Base-by-base conservation (phyloP, 2,888 invertebrate species). In the Tanypteryx hageni region DNA sequence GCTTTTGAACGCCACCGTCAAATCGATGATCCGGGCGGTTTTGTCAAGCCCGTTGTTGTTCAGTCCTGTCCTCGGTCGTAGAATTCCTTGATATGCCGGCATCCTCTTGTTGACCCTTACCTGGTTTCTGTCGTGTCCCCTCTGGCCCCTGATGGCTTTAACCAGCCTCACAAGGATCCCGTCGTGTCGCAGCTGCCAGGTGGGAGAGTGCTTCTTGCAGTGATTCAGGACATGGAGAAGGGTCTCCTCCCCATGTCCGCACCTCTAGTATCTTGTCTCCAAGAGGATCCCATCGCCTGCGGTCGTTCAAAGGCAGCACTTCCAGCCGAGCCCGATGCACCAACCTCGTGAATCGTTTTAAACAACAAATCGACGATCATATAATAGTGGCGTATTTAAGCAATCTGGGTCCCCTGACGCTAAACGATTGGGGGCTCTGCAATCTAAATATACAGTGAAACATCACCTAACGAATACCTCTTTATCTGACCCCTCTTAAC, bases 241-340 rank as follows among this genome's bases (percentile, higher is more conserved):
- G n/a, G 94, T 94, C 92, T 95, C 94, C 9, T 93, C 92, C 0
- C 14, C 76, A 8, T 93, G 92, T 0, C 94, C 94, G 92, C 95
- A 95, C 0, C 93, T 92, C 91, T 94, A 93, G 92, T 94, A 94
- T 0, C 76, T 93, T 93, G 83, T 94, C 94, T 3, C 93, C 93
- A 57, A 85, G 57, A 14, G 93, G 93, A 93, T 93, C 93, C 9
- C 89, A 92, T 93, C n/a, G 58, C 11, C 84, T 44, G 10, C 84
- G 56, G 3, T 57, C 85, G 11, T 85, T 58, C 8, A 84, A n/a
- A 0, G 94, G 94, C 0, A 95, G 93, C 7, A 94, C 94, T 86
- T 94, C 93, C n/a, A 94, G 94, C 1, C 94, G 93, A 8, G 94
- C 94, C 0, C 94, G 93, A 93, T 95, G 95, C 22, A 95, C 93